Evolutionary conservation across 2,797 vertebrate species (phyloP), one percentile per base, ranked within the genome.

Genomic region (Chelidonichthys spinosus): DNA sequence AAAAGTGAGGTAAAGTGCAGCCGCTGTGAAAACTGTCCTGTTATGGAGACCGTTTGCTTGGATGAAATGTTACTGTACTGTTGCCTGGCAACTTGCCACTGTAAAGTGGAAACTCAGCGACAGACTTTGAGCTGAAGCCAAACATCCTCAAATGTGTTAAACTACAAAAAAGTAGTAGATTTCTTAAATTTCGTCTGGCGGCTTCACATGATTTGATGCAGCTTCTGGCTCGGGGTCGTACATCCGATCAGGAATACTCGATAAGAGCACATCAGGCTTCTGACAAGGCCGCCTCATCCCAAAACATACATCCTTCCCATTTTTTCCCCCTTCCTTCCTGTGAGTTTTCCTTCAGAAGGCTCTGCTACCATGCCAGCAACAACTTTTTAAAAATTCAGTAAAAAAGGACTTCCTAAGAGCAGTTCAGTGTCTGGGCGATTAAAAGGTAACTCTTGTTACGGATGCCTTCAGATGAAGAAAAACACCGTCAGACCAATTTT

Each of bases 31-130:
- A 50, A 46, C 43, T 44, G 42, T 25, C 2, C 25, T 25, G 25
- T 1, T 25, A 25, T 25, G 25, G 25, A 1, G 25, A 25, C 25
- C 25, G 25, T 25, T 25, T 25, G 25, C 25, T 25, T 25, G 25
- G 25, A 76, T 85, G 61, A 72, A 78, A 81, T 79, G 80, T 90
- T 81, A 64, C 84, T 71, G 69, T 65, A 47, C 63, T 70, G 92
- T 93, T 92, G 84, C 90, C 72, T 87, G 86, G 91, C 86, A 93
- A 93, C 91, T 25, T 25, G 25, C 25, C 25, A 25, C 25, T 47
- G 14, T 15, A 36, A 32, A 52, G 49, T 52, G 40, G 39, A 61
- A 61, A 14, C 18, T 5, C 18, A 47, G 4, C 8, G 32, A 59
- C 15, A 53, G 18, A 7, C n/a, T 18, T 39, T 17, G 25, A 66